phyloP scores from a whole-genome alignment of 2,888 invertebrate species.

The Lepeophtheirus nordmannii region DNA sequence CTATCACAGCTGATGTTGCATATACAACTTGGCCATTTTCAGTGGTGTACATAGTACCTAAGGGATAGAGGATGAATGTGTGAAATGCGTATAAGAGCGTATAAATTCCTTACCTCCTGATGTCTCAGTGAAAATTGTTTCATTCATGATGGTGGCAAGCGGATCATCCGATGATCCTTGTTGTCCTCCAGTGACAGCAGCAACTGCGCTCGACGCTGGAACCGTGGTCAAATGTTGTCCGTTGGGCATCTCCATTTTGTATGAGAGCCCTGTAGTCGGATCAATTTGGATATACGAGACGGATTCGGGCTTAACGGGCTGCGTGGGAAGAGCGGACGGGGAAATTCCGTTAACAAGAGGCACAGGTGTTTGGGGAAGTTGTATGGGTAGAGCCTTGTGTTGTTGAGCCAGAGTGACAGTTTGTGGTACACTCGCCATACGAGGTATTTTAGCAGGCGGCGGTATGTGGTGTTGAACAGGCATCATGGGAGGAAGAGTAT shows the following conservation, averaged over 20 bases:
- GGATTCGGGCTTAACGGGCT: constrained; percentile 11
- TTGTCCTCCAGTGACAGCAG: constrained; percentile 1
- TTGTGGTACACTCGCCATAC: background rate
- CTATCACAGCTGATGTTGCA: constrained; percentile 7
- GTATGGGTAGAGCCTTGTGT: constrained; percentile 11
- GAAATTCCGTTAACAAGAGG: constrained; percentile 17
- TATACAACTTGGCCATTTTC: constrained; percentile 23
- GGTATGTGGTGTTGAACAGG: background rate
- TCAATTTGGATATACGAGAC: constrained; percentile 10
- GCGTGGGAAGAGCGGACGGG: constrained; percentile 5
- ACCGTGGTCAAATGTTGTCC: constrained; percentile 4
- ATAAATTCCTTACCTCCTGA: constrained; percentile 4
- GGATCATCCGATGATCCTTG: constrained; percentile 16
- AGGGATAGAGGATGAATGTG: too few relatives aligned
- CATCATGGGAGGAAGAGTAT: background rate
- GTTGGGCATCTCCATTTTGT: constrained; percentile 20
- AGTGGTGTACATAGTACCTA: constrained; percentile 16
- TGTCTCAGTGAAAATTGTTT: constrained; percentile 23
- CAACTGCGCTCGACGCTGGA: background rate
- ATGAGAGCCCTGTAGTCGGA: constrained; percentile 11
- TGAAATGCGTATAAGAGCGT: too few relatives aligned
- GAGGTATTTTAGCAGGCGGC: constrained; percentile 17
- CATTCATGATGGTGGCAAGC: constrained; percentile 24
- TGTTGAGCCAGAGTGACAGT: background rate
- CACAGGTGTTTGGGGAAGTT: constrained; percentile 18